Conservation (phyloP, 2,888 invertebrate genomes). For the Caenorhabditis panamensis region DNA sequence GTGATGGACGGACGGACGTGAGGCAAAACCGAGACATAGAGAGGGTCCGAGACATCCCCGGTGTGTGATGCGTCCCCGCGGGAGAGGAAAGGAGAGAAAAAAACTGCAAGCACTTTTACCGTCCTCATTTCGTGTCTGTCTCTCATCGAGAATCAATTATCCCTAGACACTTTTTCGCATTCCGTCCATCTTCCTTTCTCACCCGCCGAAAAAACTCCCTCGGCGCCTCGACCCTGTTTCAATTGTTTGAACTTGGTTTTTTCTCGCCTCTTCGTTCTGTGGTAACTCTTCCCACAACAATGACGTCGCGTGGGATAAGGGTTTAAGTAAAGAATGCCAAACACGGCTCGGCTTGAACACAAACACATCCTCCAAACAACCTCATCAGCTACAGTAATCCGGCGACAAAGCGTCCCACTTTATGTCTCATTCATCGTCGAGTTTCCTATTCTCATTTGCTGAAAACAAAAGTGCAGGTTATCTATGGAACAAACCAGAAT, state of each 20-base stretch:
- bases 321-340: not conserved
- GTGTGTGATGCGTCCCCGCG: conserved; percentile 20
- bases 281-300: conserved; percentile 9
- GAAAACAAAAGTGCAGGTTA: conserved; percentile 50
- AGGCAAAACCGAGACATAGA: conserved; percentile 32
- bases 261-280: conserved; percentile 30
- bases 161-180: conserved; percentile 36
- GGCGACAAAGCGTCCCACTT: not conserved
- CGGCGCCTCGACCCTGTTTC: conserved; percentile 48
- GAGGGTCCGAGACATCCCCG: conserved; percentile 39
- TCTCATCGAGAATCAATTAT: conserved; percentile 53
- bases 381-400: conserved; percentile 31
- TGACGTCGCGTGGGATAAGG: conserved; percentile 13
- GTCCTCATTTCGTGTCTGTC: conserved; percentile 46
- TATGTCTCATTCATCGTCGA: conserved; percentile 4
- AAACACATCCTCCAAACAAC: not conserved
- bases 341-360: not conserved
- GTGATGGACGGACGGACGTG: conserved; percentile 25
- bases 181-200: conserved; percentile 30
- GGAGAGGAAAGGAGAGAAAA: conserved; percentile 13
- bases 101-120: conserved; percentile 58
- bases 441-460: conserved; percentile 13
- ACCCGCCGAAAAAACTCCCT: conserved; percentile 29
- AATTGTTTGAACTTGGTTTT: conserved; percentile 55
- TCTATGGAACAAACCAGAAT: conserved; percentile 50